Evolutionary conservation across 2,113 vertebrate genomes (phyloP).

Genomic region (Gobius niger): DNA sequence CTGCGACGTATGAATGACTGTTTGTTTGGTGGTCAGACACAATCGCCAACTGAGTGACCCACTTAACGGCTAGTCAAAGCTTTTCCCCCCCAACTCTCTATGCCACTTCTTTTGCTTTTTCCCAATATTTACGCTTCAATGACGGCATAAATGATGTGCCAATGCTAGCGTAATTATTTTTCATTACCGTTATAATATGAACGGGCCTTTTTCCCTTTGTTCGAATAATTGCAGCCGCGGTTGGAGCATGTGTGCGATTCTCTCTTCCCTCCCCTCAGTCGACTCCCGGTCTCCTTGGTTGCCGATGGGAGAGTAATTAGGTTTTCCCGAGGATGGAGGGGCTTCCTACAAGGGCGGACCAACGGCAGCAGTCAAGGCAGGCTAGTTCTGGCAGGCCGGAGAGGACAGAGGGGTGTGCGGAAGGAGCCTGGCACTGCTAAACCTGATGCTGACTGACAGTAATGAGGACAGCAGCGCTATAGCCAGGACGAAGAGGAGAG

Average conservation of each 20-base stretch:
- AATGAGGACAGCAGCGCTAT: conserved; percentile 72
- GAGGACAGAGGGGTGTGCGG: conserved; percentile 69
- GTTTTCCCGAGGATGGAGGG: conserved; percentile 67
- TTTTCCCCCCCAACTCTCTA: conserved; percentile 36
- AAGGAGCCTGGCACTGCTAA: conserved; percentile 72
- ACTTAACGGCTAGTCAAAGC: conserved; percentile 67
- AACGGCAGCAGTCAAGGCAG: conserved; percentile 71
- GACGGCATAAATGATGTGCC: conserved; percentile 43
- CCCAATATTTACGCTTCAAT: conserved; percentile 39
- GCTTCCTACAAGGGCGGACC: conserved; percentile 67
- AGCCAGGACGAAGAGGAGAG: conserved; percentile 59
- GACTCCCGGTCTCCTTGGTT: conserved; percentile 62
- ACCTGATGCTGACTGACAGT: conserved; percentile 79
- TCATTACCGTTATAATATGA: conserved; percentile 32
- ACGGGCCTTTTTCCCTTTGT: conserved; percentile 45
- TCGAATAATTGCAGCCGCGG: conserved; percentile 54
- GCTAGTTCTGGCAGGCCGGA: conserved; percentile 66
- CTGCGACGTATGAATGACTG: conserved; percentile 70
- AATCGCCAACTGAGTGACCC: conserved; percentile 73
- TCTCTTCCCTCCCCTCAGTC: conserved; percentile 34
- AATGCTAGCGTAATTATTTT: conserved; percentile 43
- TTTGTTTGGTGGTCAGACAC: conserved; percentile 75
- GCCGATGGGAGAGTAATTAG: conserved; percentile 70
- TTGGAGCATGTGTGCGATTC: conserved; percentile 49
- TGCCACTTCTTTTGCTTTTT: conserved; percentile 40